Evolutionary conservation across 2,797 vertebrate genomes (phyloP).

Genomic region (Channa striata): DNA sequence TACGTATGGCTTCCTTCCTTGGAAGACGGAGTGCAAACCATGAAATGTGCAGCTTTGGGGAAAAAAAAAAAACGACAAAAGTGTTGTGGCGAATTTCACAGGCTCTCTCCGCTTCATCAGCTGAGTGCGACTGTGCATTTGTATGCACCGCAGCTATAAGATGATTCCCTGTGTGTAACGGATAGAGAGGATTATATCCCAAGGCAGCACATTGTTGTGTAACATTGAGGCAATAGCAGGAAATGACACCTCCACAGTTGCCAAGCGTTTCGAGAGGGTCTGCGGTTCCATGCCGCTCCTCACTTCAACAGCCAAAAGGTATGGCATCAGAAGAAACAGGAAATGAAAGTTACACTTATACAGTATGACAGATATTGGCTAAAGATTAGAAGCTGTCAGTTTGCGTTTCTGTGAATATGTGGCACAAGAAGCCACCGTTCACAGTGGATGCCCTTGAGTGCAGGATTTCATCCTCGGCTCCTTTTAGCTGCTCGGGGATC

Average conservation of each 20-base stretch:
- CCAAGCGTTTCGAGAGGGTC: slow-evolving; percentile 55
- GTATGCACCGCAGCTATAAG: slow-evolving; percentile 36
- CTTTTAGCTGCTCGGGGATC: background rate
- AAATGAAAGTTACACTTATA: slow-evolving; percentile 13
- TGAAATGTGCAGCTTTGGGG: slow-evolving; percentile 23
- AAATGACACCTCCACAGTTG: slow-evolving; percentile 62
- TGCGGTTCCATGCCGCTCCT: slow-evolving; percentile 14
- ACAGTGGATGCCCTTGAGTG: background rate
- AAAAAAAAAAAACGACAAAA: slow-evolving; percentile 9
- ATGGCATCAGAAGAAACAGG: slow-evolving; percentile 22
- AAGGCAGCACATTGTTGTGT: slow-evolving; percentile 67
- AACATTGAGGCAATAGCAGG: slow-evolving; percentile 66
- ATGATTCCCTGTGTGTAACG: slow-evolving; percentile 55
- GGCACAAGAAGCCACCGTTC: slow-evolving; percentile 10
- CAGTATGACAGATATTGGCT: slow-evolving; percentile 33
- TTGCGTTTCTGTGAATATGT: slow-evolving; percentile 5
- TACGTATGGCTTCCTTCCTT: slow-evolving; percentile 8
- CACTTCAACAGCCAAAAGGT: slow-evolving; percentile 49
- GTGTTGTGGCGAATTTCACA: slow-evolving; percentile 46
- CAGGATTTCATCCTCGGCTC: slow-evolving; percentile 9
- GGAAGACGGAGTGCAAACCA: background rate
- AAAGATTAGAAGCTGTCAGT: slow-evolving; percentile 20
- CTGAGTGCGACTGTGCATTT: slow-evolving; percentile 41
- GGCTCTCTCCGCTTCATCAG: slow-evolving; percentile 31
- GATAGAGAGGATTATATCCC: slow-evolving; percentile 68